These are phyloP conservation scores for Alaudala cheleensis DNA, from an alignment of 2,113 vertebrate genomes.

Conservation along the genomic window DNA sequence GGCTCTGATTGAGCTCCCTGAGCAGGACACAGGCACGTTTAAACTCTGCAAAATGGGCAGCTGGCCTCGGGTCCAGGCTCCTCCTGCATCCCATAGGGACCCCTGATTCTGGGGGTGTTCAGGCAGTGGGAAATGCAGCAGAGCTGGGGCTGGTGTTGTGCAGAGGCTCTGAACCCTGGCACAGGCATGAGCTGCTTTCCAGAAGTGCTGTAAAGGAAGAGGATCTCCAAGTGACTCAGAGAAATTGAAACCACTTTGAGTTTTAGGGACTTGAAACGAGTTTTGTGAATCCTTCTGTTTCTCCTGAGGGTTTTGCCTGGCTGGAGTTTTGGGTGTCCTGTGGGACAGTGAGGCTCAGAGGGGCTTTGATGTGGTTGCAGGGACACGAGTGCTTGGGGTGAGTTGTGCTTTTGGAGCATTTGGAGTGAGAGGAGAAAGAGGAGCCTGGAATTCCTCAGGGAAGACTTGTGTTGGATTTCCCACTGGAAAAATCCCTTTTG, in stretches of 20 bases:
- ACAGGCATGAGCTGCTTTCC: background rate
- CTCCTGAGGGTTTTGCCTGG: background rate
- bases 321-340: background rate
- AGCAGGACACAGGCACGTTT: background rate
- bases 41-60: background rate
- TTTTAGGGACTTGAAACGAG: background rate
- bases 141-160: background rate
- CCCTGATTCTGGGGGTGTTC: background rate
- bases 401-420: background rate
- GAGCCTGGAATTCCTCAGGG: background rate
- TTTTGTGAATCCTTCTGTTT: background rate
- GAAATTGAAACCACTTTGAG: background rate
- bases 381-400: background rate
- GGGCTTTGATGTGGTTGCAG: conserved; percentile 3
- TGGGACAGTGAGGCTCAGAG: background rate
- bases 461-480: conserved; percentile 36
- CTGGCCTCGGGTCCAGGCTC: background rate
- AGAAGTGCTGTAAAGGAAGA: background rate
- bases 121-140: background rate
- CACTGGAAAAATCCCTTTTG: conserved; percentile 3
- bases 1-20: background rate
- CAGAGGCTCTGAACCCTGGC: background rate
- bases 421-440: background rate
- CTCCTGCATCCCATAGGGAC: background rate
- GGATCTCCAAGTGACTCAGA: background rate